phyloP scores from a whole-genome alignment of 2,888 invertebrate genomes.

The Geophilus truncorum region DNA sequence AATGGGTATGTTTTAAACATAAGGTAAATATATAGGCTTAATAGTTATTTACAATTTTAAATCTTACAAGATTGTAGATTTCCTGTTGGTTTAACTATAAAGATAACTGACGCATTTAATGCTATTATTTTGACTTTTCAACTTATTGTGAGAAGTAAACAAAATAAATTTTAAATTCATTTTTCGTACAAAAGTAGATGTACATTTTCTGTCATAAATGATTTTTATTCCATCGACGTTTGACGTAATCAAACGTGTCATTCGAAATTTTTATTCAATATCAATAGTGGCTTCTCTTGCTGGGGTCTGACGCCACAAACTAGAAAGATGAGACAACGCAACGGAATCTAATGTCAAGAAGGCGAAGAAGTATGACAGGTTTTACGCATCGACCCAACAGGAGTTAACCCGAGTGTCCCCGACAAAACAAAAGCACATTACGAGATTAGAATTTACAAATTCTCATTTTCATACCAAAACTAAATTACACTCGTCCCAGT shows the following conservation, averaged over 20 bases:
- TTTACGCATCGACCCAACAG: neutral
- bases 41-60: too few species aligned
- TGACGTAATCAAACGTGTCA: neutral
- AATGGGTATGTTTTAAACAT: too few species aligned
- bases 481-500: too few species aligned
- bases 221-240: neutral
- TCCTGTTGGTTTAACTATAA: too few species aligned
- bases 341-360: neutral
- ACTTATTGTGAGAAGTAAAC: too few species aligned
- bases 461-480: neutral
- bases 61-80: too few species aligned
- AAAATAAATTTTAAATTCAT: too few species aligned
- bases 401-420: neutral
- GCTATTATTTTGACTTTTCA: too few species aligned
- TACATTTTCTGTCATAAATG: too few species aligned
- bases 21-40: too few species aligned
- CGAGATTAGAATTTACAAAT: neutral
- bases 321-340: neutral
- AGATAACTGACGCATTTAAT: too few species aligned
- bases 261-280: neutral
- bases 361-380: neutral
- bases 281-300: neutral
- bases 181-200: too few species aligned
- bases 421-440: neutral
- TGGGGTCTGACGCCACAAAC: neutral